Evolutionary conservation across 2,797 vertebrate genomes (phyloP), one percentile per base, ranked within the genome.

Genomic region (Oreochromis grahami): DNA sequence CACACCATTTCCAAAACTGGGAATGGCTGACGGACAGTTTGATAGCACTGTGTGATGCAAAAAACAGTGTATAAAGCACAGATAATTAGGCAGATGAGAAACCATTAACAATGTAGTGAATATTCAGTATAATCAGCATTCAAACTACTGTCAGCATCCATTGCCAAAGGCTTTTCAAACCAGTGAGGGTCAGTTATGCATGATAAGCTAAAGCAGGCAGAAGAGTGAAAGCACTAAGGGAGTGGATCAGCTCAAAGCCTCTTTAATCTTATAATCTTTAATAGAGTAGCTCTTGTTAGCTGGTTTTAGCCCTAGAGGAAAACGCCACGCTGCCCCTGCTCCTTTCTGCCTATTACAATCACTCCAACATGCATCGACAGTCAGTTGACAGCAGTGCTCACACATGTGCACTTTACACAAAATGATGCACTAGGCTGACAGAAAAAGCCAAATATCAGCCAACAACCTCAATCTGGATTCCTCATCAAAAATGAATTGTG

Each of bases 221-320:
- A 70, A 50, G 76, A 90, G 79, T 78, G 79, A 85, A 80, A 88
- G 81, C 85, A 79, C 84, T 86, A 15, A 70, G 83, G 78, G 81
- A 90, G 85, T 81, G 81, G 76, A 88, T 88, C 29, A 24, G 52
- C 86, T 89, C 86, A 80, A 86, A 90, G 85, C 82, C 81, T 87
- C 80, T 88, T 91, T 92, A 93, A 94, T 93, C 88, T 81, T 76
- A 79, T 92, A 88, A 92, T 93, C 88, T 92, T 86, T 86, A 88
- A 93, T 82, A 84, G 85, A 94, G 88, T 91, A 90, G 88, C 90
- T 92, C 89, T 90, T 89, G 83, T 91, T 91, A 87, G 89, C 65
- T 68, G 80, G 45, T 90, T 88, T 78, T 82, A 84, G 82, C 79
- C 88, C 58, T 29, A 5, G 78, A 85, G 87, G 81, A 48, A 72